These are phyloP conservation scores for Zootermopsis nevadensis DNA, from an alignment of 2,888 invertebrate genomes.

Conservation along the genomic window DNA sequence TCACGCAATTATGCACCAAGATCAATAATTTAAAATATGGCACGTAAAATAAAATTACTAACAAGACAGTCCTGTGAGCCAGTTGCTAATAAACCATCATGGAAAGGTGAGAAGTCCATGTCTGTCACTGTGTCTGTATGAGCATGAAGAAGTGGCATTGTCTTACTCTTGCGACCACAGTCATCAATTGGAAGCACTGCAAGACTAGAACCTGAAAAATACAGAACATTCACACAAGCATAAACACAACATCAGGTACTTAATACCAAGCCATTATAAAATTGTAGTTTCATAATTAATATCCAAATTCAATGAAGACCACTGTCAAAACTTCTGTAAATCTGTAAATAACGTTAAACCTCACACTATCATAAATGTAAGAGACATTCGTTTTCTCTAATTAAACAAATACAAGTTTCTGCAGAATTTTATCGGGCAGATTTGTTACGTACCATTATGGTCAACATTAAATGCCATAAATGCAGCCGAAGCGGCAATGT, in stretches of 20 bases:
- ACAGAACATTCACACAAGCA: too few species aligned
- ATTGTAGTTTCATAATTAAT: too few species aligned
- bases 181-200: constrained; percentile 90
- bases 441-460: constrained; percentile 73
- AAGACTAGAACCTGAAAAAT: constrained; percentile 80
- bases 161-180: constrained; percentile 88
- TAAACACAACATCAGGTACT: too few species aligned
- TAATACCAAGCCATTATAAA: too few species aligned
- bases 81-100: constrained; percentile 91
- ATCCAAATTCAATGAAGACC: too few species aligned
- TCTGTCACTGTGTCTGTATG: constrained; percentile 93
- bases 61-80: constrained; percentile 89
- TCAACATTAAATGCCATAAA: constrained; percentile 98
- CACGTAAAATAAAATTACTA: constrained; percentile 56
- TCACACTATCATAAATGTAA: too few species aligned
- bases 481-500: constrained; percentile 91
- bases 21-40: too few species aligned
- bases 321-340: too few species aligned
- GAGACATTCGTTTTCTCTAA: too few species aligned
- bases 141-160: constrained; percentile 86
- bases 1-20: too few species aligned
- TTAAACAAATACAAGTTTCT: neutral
- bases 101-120: constrained; percentile 95
- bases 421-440: neutral
- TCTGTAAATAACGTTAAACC: too few species aligned